phyloP scores from a whole-genome alignment of 2,797 vertebrate genomes.

The Serranus cabrilla region DNA sequence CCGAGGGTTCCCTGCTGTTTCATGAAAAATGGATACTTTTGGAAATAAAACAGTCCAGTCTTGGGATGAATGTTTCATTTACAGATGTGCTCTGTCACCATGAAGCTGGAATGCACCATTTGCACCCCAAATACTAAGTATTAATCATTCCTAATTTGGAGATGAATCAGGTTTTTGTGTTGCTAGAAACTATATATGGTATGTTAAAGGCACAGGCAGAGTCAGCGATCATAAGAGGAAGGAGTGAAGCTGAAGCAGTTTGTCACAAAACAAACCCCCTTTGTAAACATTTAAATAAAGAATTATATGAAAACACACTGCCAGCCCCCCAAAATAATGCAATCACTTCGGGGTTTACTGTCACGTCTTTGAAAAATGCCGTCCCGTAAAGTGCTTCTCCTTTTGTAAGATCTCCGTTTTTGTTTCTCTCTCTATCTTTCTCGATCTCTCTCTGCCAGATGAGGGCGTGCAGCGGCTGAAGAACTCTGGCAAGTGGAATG shows the following conservation, averaged over 20 bases:
- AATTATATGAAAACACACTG: background rate
- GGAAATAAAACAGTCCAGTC: background rate
- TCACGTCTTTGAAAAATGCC: background rate
- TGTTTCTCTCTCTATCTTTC: background rate
- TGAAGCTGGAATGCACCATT: background rate
- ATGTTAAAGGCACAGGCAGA: background rate
- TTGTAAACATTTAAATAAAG: background rate
- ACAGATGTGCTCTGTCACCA: background rate
- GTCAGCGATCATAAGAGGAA: background rate
- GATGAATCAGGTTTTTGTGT: background rate
- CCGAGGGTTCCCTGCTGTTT: background rate
- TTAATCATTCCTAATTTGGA: background rate
- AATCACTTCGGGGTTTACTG: background rate
- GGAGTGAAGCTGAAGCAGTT: background rate
- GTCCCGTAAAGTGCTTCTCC: background rate
- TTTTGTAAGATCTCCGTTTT: background rate
- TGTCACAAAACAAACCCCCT: background rate
- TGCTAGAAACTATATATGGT: background rate
- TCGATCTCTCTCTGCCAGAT: conserved; percentile 74
- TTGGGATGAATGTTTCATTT: background rate
- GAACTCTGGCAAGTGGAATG: conserved; percentile 88
- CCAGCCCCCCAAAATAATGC: background rate
- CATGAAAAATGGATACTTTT: background rate
- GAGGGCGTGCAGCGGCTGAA: conserved; percentile 84
- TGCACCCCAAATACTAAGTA: background rate